Evolutionary conservation across 2,113 vertebrate genomes (phyloP).

Genomic region (Cettia cetti): DNA sequence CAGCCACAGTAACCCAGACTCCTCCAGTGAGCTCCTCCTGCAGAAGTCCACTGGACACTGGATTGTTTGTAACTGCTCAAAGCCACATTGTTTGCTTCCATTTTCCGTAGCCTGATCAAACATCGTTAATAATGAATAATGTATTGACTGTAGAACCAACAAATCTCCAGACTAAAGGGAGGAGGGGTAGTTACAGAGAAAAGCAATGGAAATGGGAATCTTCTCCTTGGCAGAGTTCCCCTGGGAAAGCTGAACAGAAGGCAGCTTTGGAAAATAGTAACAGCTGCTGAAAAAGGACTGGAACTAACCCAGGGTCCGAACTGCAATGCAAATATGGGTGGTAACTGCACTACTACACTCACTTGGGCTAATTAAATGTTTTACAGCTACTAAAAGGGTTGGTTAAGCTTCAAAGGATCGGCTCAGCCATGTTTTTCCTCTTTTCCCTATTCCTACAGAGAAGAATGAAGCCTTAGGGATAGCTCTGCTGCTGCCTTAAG

Average conservation of each 20-base stretch:
- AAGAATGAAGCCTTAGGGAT: not conserved
- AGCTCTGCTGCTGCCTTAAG: not conserved
- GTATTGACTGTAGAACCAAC: not conserved
- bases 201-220: constrained; percentile 28
- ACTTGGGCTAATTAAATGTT: not conserved
- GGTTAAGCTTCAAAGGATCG: not conserved
- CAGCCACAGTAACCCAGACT: not conserved
- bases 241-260: constrained; percentile 57
- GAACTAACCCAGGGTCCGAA: constrained; percentile 37
- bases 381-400: not conserved
- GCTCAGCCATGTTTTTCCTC: not conserved
- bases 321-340: not conserved
- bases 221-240: constrained; percentile 40
- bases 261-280: constrained; percentile 57
- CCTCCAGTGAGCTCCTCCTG: not conserved
- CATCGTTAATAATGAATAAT: not conserved
- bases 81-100: not conserved
- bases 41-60: not conserved
- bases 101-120: not conserved
- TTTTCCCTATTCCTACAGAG: not conserved
- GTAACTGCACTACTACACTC: not conserved
- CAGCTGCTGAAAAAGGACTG: constrained; percentile 53
- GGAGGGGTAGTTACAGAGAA: not conserved
- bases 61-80: not conserved
- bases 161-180: not conserved